Percentiles rank a stretch among this genome's conserved stretches.
Evolutionary conservation across 1,140 invertebrate species (phyloP).

Genomic region (Hycleus cichorii): DNA sequence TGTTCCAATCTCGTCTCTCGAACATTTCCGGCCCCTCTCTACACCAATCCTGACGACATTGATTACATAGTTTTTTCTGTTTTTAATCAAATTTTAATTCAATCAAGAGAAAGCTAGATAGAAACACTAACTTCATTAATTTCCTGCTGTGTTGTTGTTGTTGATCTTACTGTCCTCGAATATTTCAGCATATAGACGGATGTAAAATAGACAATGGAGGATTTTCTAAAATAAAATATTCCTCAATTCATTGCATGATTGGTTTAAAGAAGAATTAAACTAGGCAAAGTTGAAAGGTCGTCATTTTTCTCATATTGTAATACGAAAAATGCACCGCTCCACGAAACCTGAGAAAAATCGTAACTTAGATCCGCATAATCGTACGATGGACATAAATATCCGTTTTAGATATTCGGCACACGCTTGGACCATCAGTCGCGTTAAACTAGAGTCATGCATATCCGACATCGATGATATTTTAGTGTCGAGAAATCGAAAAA

Average conservation of each 20-base stretch:
- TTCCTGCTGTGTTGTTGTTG: not conserved
- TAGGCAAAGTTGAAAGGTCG: not conserved
- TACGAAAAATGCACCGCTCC: constrained; percentile 1
- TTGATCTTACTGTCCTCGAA: not conserved
- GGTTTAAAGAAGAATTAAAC: too few species aligned
- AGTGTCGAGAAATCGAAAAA: constrained; percentile 11
- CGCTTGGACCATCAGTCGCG: constrained; percentile 10
- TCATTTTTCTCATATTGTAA: constrained; percentile 3
- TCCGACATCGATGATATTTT: constrained; percentile 17
- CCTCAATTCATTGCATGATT: too few species aligned
- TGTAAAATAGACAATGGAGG: too few species aligned
- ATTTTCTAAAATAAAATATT: too few species aligned
- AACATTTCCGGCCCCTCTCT: not conserved
- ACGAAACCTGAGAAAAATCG: constrained; percentile 1
- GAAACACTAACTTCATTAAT: constrained; percentile 4
- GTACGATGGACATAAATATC: constrained; percentile 15
- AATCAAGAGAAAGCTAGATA: constrained; percentile 14
- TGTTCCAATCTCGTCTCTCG: constrained; percentile 24
- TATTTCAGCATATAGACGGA: not conserved
- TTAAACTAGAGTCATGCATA: constrained; percentile 13
- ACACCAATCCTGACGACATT: constrained; percentile 5
- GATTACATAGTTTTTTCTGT: constrained; percentile 6
- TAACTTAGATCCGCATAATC: constrained; percentile 4
- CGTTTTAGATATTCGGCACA: constrained; percentile 13
- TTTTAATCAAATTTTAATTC: constrained; percentile 25